phyloP scores from a whole-genome alignment of 2,888 invertebrate genomes.

The Lucinisca nassula region DNA sequence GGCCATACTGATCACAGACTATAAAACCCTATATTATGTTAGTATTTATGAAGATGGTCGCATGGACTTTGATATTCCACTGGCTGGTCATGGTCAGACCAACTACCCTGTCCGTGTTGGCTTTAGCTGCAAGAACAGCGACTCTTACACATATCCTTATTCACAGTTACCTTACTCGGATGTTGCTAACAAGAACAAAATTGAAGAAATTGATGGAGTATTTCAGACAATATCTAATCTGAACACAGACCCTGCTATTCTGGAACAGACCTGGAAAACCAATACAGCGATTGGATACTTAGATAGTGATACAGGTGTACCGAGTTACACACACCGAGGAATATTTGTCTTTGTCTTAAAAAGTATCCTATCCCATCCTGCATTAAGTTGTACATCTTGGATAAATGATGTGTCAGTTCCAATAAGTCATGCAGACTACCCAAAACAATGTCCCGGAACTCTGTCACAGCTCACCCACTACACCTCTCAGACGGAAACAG shows the following conservation, averaged over 20 bases:
- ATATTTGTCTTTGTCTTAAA: conserved; percentile 31
- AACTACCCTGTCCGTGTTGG: conserved; percentile 64
- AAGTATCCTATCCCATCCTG: conserved; percentile 41
- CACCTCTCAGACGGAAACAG: not conserved
- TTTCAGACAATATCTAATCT: conserved; percentile 35
- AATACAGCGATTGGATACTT: conserved; percentile 24
- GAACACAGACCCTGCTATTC: not conserved
- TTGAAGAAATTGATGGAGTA: conserved; percentile 62
- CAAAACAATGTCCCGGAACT: conserved; percentile 35
- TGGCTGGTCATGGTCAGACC: conserved; percentile 14
- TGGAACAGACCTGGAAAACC: conserved; percentile 17
- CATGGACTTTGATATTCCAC: conserved; percentile 51
- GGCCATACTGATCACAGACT: conserved; percentile 68
- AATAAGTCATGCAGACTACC: not conserved
- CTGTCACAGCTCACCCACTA: conserved; percentile 5
- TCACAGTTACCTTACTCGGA: conserved; percentile 38
- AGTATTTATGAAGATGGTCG: conserved; percentile 61
- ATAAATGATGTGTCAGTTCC: not conserved
- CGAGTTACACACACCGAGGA: conserved; percentile 34
- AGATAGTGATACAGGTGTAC: not conserved
- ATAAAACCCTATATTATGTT: conserved; percentile 49
- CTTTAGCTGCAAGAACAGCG: conserved; percentile 16
- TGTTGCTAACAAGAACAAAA: conserved; percentile 20
- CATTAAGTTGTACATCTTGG: conserved; percentile 32
- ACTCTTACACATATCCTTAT: conserved; percentile 56